A percentile compares a stretch with the other conserved stretches of the same genome.
Evolutionary conservation across 2,888 invertebrate genomes (phyloP).

Genomic region (Sphaerophoria rueppellii): DNA sequence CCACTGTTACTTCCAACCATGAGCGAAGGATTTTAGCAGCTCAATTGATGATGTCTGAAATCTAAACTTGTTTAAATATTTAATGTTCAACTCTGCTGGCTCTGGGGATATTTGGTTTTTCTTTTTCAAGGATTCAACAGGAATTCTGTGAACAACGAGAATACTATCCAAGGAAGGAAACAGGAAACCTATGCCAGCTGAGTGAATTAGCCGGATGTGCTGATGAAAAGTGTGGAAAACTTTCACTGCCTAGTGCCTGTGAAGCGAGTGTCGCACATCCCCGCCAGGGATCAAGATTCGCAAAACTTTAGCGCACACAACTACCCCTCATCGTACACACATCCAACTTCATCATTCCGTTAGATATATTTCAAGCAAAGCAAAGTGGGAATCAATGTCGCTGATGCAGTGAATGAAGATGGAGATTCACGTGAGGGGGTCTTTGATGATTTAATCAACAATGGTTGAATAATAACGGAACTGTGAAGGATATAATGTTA

Average conservation of each 20-base stretch:
- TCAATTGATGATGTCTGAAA: slow-evolving; percentile 65
- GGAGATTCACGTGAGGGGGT: not conserved
- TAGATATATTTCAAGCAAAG: slow-evolving; percentile 8
- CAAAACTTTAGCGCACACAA: slow-evolving; percentile 50
- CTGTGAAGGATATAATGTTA: slow-evolving; percentile 35
- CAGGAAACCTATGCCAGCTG: slow-evolving; percentile 43
- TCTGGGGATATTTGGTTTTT: slow-evolving; percentile 32
- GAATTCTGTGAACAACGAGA: not conserved
- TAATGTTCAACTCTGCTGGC: slow-evolving; percentile 45
- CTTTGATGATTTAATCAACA: slow-evolving; percentile 64
- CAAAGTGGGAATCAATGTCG: slow-evolving; percentile 72
- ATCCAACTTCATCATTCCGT: slow-evolving; percentile 39
- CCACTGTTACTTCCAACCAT: not conserved
- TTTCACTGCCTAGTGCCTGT: slow-evolving; percentile 48
- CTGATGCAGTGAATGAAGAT: not conserved
- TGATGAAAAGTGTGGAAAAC: slow-evolving; percentile 67
- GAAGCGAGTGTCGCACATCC: slow-evolving; percentile 2
- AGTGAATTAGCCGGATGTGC: slow-evolving; percentile 66
- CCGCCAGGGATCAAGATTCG: slow-evolving; percentile 30
- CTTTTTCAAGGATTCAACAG: not conserved
- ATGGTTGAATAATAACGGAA: slow-evolving; percentile 30
- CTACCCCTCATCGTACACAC: slow-evolving; percentile 3
- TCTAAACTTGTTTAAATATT: slow-evolving; percentile 66
- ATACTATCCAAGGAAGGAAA: slow-evolving; percentile 11
- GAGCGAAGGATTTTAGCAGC: slow-evolving; percentile 18